Evolutionary conservation across 2,797 vertebrate species (phyloP).

Genomic region (Pseudomugil tenellus): DNA sequence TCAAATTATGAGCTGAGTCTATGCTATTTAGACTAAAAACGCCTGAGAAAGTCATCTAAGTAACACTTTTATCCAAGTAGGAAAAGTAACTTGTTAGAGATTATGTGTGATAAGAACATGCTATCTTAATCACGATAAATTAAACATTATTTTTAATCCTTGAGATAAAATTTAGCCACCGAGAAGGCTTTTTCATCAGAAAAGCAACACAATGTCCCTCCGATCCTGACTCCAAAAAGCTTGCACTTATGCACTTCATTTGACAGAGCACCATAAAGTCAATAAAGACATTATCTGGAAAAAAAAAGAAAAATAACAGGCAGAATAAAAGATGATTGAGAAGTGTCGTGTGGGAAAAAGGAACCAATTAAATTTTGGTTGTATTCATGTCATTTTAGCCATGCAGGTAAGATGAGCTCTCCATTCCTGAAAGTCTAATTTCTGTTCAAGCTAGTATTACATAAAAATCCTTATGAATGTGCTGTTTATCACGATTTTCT

Average conservation of each 20-base stretch:
- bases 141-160: not conserved
- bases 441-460: not conserved
- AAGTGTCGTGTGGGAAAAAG: not conserved
- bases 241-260: constrained; percentile 6
- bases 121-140: not conserved
- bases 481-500: constrained; percentile 10
- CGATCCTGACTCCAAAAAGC: not conserved
- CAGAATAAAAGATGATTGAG: not conserved
- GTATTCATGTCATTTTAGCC: not conserved
- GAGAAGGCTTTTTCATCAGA: not conserved
- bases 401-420: not conserved
- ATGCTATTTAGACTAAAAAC: not conserved
- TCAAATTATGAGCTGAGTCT: not conserved
- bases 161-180: not conserved
- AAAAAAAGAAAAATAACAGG: no score
- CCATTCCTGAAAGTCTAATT: not conserved
- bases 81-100: not conserved
- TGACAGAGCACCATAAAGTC: constrained; percentile 16
- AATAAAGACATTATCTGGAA: constrained; percentile 29
- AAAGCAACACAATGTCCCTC: not conserved
- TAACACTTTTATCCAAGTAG: not conserved
- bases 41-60: not conserved
- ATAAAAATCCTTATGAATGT: constrained; percentile 18
- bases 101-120: not conserved
- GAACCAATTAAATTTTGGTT: not conserved